These are phyloP conservation scores for Musca vetustissima DNA, from an alignment of 1,140 invertebrate species.

Conservation along the genomic window DNA sequence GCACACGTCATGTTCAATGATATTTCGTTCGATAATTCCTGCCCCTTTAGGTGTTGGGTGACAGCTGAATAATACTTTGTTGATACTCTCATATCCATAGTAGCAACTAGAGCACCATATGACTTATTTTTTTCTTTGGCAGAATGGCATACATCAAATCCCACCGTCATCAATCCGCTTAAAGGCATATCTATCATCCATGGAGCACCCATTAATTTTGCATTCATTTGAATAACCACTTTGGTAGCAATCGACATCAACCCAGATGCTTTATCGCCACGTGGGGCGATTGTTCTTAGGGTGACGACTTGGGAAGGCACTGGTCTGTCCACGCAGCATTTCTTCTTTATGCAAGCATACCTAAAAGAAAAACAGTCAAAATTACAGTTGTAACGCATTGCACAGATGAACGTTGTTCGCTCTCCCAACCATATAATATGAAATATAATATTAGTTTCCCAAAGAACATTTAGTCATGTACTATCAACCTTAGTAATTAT, in stretches of 20 bases:
- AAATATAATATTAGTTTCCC: too few relatives aligned
- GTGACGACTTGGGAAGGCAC: conserved; percentile 74
- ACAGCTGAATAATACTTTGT: conserved; percentile 25
- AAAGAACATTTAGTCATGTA: too few relatives aligned
- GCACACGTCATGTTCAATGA: conserved; percentile 62
- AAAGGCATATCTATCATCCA: conserved; percentile 76
- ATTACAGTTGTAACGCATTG: too few relatives aligned
- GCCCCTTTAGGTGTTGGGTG: conserved; percentile 65
- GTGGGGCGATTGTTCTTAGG: conserved; percentile 57
- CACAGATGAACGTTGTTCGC: not conserved
- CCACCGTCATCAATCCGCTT: conserved; percentile 73
- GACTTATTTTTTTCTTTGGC: conserved; percentile 61
- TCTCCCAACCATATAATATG: not conserved
- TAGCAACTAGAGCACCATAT: conserved; percentile 76
- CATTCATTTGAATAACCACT: conserved; percentile 81
- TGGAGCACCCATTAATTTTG: conserved; percentile 83
- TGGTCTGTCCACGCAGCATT: conserved; percentile 73
- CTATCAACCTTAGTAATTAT: too few relatives aligned
- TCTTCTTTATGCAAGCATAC: conserved; percentile 69
- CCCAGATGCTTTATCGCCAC: conserved; percentile 16
- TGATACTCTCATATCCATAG: conserved; percentile 68
- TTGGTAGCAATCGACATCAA: conserved; percentile 79
- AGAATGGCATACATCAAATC: conserved; percentile 86
- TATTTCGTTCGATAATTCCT: conserved; percentile 71
- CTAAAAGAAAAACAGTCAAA: conserved; percentile 29